These are phyloP conservation scores for Thymelicus lineola DNA, from an alignment of 2,888 invertebrate species.

Conservation along the genomic window DNA sequence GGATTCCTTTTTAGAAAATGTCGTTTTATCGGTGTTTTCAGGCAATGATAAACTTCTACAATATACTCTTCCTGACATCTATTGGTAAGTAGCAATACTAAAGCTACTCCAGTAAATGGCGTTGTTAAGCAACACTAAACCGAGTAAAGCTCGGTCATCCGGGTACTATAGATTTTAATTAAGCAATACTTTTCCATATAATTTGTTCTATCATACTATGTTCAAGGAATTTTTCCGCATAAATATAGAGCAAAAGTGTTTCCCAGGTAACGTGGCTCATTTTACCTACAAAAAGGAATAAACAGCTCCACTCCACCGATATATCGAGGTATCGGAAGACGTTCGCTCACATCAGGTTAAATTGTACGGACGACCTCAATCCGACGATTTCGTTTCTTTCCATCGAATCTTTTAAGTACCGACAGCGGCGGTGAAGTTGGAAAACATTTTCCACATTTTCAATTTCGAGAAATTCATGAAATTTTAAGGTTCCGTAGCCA, in stretches of 20 bases:
- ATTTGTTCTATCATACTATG: no score
- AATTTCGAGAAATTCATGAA: constrained; percentile 24
- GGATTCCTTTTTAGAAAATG: no score
- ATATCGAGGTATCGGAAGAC: constrained; percentile 26
- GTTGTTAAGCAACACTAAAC: no score
- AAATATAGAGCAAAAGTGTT: background rate
- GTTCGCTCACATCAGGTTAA: constrained; percentile 32
- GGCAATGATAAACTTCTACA: no score
- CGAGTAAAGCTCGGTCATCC: no score
- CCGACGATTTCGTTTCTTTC: constrained; percentile 31
- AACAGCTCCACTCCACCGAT: background rate
- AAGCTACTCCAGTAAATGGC: no score
- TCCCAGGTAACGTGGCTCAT: background rate
- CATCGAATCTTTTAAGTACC: constrained; percentile 30
- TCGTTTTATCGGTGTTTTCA: no score
- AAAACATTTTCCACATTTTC: constrained; percentile 30
- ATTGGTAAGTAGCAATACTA: no score
- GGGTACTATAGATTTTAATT: no score
- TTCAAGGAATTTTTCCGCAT: no score
- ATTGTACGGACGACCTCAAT: constrained; percentile 36
- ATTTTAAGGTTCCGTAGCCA: constrained; percentile 1
- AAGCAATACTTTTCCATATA: no score
- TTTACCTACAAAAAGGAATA: constrained; percentile 3
- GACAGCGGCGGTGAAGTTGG: constrained; percentile 11
- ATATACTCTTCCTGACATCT: no score